Base-by-base conservation (phyloP, 2,113 vertebrate genomes). In the Microcebus lehilahytsara region DNA sequence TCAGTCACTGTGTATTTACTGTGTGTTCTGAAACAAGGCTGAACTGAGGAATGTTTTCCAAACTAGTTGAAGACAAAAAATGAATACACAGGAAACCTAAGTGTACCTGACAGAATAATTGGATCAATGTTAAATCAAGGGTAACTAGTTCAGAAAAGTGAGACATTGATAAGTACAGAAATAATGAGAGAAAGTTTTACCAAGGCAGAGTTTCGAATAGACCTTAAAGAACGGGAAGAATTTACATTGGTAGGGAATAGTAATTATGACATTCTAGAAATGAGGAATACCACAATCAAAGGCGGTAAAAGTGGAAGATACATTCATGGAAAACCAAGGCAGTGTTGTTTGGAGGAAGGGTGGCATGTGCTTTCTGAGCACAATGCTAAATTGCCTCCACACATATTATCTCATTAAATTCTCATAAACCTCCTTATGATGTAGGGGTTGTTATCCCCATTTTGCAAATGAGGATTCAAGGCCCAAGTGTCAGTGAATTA, bases 31-130 rank as follows among this genome's bases (percentile, higher is more conserved):
- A 96, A 96, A 93, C 16, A 78, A 89, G 72, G 27, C 60, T 92
- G 78, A n/a, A 53, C 49, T 92, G 72, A 87, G 72, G 75, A 93
- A 74, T 67, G 93, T 72, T 77, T 85, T 53, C 87, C 53, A 72
- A 95, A 95, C 40, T 66, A 84, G 40, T 49, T 90, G 46, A 96
- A 90, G 46, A 92, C 20, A 85, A 23, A 77, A 86, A 90, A 90
- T 6, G 3, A 92, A 88, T 62, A 89, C 30, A 91, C 0, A 37
- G 77, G 46, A 89, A 78, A 51, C 0, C 30, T 77, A 67, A 62
- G 62, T 72, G 14, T 37, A n/a, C n/a, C 34, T 66, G 53, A 40
- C 42, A 84, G 30, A 79, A 78, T 56, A 90, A 53, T 74, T 64
- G 42, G 30, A 53, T 64, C 12, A 69, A 53, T 40, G 4, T 79